Base-by-base conservation (phyloP, 2,113 vertebrate species). In the Brachyistius frenatus region DNA sequence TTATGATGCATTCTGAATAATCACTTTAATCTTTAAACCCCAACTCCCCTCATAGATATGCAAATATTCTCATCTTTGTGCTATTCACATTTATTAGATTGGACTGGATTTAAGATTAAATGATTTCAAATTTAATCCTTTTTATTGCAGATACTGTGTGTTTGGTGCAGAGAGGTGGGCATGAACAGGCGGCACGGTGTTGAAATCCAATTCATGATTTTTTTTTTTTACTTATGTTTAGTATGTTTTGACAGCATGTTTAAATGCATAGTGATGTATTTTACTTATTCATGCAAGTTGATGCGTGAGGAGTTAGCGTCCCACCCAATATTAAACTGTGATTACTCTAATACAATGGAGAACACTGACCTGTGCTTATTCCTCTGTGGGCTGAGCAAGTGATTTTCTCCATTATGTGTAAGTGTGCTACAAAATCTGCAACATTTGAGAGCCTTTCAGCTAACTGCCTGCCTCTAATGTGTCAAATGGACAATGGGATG, bases 401-500 rank as follows among this genome's bases (percentile, higher is more conserved):
- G 32, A 53, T 88, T 86, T 81, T 55, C 52, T 61, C 75, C 70
- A 79, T 85, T 73, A 71, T 69, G 49, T 69, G 67, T 11, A 67
- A 80, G 35, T n/a, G 64, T 63, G 57, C 73, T 63, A 10, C 63
- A 84, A 65, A 81, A 66, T 86, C 50, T 85, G 61, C 78, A 79
- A 65, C 61, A 46, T 73, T 84, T 39, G 13, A 83, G 57, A 74
- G 82, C 80, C 76, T 78, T 82, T 78, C 81, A 75, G 50, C 73
- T 69, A 64, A 78, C 79, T 72, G 76, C 52, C 69, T 67, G 69
- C 54, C 39, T 84, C 80, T 86, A 69, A 86, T 88, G 82, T 90
- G 84, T 85, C 83, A 91, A 86, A 81, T 60, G 62, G 72, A 86
- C 76, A 87, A 85, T 78, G 66, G 73, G 53, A 72, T 76, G 58